Percentiles rank a stretch among this genome's conserved stretches.
Evolutionary conservation across 2,888 invertebrate species (phyloP).

Genomic region (Trichopoda pennipes): DNA sequence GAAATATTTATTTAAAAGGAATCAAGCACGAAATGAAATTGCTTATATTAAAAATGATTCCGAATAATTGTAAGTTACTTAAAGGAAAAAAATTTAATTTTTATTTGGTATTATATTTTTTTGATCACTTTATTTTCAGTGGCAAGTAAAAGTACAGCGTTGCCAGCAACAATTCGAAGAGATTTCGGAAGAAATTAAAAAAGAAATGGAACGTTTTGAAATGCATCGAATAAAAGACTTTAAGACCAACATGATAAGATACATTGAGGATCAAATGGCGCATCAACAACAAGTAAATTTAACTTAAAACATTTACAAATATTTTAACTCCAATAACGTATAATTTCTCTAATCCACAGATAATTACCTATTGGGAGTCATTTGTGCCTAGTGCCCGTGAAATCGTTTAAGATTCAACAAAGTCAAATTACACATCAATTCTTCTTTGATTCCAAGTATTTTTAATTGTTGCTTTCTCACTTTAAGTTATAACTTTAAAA

Average conservation of each 20-base stretch:
- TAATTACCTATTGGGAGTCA: constrained; percentile 87
- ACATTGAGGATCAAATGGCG: constrained; percentile 95
- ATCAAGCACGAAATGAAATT: too few relatives aligned
- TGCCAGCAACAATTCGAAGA: constrained; percentile 98
- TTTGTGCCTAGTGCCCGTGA: constrained; percentile 97
- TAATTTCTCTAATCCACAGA: constrained; percentile 71
- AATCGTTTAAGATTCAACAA: constrained; percentile 85
- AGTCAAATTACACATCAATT: constrained; percentile 25
- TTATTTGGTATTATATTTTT: too few relatives aligned
- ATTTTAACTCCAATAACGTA: not conserved
- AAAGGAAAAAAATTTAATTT: too few relatives aligned
- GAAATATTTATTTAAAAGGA: too few relatives aligned
- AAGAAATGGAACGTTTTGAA: constrained; percentile 96
- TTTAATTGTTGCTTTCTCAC: not conserved
- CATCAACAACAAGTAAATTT: constrained; percentile 93
- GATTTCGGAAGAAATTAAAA: constrained; percentile 96
- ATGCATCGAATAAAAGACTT: constrained; percentile 93
- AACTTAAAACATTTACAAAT: not conserved
- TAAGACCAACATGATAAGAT: constrained; percentile 92
- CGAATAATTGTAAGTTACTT: too few relatives aligned
- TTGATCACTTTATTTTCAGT: constrained; percentile 82
- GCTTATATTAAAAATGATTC: too few relatives aligned
- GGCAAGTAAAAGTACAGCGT: constrained; percentile 98
- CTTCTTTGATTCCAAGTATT: constrained; percentile 30
- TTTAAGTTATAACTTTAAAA: constrained; percentile 7